Conservation (phyloP, 2,888 invertebrate genomes). For the Eucriotettix oculatus region DNA sequence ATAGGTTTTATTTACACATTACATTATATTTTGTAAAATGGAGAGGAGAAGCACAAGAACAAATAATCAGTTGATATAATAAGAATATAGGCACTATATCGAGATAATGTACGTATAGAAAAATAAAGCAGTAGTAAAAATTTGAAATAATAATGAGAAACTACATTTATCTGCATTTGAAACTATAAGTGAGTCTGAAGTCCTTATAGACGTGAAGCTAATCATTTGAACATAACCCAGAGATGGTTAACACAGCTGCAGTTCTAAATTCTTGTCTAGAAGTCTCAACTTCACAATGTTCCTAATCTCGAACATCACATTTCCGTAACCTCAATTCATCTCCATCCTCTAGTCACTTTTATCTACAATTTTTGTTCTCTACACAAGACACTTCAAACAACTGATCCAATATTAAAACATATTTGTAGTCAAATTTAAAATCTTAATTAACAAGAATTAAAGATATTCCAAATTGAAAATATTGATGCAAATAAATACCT, state of each 20-base stretch:
- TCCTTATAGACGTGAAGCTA: too few species aligned
- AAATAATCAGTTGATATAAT: too few species aligned
- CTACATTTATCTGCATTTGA: too few species aligned
- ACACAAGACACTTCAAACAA: not conserved
- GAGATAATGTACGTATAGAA: too few species aligned
- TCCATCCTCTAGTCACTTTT: not conserved
- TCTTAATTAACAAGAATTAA: not conserved
- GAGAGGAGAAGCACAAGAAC: too few species aligned
- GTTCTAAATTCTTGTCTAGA: not conserved
- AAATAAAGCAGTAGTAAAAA: too few species aligned
- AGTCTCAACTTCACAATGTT: not conserved
- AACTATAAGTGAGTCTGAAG: too few species aligned
- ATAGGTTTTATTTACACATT: too few species aligned
- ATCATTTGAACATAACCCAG: too few species aligned
- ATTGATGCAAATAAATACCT: slow-evolving; percentile 4
- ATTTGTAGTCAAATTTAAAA: not conserved
- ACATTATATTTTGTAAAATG: too few species aligned
- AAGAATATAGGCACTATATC: too few species aligned
- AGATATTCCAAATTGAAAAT: not conserved
- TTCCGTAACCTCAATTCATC: not conserved
- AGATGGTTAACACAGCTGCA: not conserved
- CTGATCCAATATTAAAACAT: not conserved
- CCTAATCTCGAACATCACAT: not conserved
- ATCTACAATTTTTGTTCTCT: not conserved
- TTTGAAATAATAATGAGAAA: too few species aligned